Evolutionary conservation across 2,888 invertebrate species (phyloP), one percentile per base, ranked within the genome.

Genomic region (Campoplex capitator): DNA sequence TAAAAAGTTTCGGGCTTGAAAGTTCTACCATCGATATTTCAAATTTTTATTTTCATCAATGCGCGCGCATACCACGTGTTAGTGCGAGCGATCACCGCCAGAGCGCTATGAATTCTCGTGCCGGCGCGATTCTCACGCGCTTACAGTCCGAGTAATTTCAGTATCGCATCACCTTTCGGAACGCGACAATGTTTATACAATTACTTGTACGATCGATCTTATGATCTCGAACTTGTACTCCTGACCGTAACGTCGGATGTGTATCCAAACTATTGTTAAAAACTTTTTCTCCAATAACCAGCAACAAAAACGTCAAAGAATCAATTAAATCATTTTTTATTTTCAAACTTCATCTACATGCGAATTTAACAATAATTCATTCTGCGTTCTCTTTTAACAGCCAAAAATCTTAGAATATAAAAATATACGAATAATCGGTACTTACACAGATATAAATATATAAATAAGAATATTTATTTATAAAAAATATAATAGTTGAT

Each of bases 151-250:
- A 77, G 77, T 35, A 77, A 56, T 77, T 62, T 68, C 76, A 81
- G 79, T 88, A 85, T 84, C 85, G 81, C 70, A 78, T 75, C 82
- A 71, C 45, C 48, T 82, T 85, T 88, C 87, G 88, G 85, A 71
- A 75, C 76, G 83, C 81, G 87, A 88, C 65, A 81, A 87, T 81
- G 80, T 80, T 84, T 68, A 75, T 28, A 38, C 32, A 35, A 32
- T 38, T 6, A 56, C 16, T 48, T 42, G 68, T 48, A 67, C 38
- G 67, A 56, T 73, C 67, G 68, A 74, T 67, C 56, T 67, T 35
- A 16, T 51, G 67, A 51, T 78, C 38, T n/a, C 48, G 48, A 62
- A 51, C 38, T 65, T 51, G 28, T 68, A 48, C 48, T n/a, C 38
- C 4, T 7, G 32, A n/a, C 45, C 18, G 68, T 51, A 51, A 9